Evolutionary conservation across 2,888 invertebrate species (phyloP).

Genomic region (Monopis laevigella): DNA sequence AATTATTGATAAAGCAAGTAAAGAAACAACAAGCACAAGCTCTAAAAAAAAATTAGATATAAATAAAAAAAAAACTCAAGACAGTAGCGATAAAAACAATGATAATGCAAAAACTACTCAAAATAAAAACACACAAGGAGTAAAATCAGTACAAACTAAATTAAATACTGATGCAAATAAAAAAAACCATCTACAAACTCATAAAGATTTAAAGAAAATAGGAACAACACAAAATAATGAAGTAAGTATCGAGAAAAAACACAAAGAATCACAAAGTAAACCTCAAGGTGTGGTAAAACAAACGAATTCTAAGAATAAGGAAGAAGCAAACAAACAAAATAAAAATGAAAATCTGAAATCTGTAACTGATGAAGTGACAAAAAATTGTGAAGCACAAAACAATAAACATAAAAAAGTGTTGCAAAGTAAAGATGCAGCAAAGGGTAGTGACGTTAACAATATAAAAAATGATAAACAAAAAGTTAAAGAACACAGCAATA

Average conservation of each 20-base stretch:
- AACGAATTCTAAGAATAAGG: background rate
- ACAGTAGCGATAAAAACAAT: background rate
- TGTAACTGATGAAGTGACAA: background rate
- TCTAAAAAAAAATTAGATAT: no score
- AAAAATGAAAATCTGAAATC: background rate
- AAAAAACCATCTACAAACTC: no score
- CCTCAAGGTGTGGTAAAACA: background rate
- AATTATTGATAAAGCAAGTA: no score
- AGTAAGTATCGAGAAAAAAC: background rate
- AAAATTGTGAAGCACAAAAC: no score
- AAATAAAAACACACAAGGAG: no score
- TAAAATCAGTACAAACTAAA: no score
- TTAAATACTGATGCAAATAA: no score
- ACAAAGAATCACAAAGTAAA: background rate
- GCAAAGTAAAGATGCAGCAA: no score
- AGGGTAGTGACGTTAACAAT: background rate
- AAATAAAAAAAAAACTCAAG: background rate
- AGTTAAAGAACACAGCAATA: background rate
- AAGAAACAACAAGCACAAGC: no score
- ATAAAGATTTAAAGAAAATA: no score
- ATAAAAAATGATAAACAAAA: background rate
- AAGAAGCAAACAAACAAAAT: background rate
- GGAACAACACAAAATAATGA: background rate
- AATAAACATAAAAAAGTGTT: no score
- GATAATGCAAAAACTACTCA: background rate